A percentile compares a stretch with the other conserved stretches of the same genome.
phyloP scores from a whole-genome alignment of 2,797 vertebrate genomes.

The Cyclura pinguis region DNA sequence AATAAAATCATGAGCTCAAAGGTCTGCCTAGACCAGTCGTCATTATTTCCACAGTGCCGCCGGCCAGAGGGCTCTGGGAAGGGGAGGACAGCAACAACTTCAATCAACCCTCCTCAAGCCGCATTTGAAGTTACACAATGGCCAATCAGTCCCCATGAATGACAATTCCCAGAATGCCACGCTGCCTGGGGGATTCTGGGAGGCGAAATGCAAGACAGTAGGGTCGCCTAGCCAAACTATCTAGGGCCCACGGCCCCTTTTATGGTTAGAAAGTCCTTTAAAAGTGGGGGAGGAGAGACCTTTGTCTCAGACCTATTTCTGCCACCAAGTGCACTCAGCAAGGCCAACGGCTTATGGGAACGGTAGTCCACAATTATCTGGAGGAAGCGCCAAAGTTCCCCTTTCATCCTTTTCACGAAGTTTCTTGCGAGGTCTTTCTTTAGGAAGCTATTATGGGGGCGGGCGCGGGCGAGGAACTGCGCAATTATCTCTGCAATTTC shows the following conservation, averaged over 20 bases:
- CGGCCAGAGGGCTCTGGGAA: neutral
- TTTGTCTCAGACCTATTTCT: too few relatives aligned
- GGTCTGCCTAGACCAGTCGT: neutral
- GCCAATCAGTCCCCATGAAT: too few relatives aligned
- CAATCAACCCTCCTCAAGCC: neutral
- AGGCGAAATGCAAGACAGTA: too few relatives aligned
- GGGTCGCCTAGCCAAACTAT: too few relatives aligned
- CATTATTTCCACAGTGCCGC: neutral
- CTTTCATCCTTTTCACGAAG: too few relatives aligned
- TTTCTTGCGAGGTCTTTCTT: neutral
- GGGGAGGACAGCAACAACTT: neutral
- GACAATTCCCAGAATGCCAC: too few relatives aligned
- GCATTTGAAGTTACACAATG: neutral
- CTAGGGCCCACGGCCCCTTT: too few relatives aligned
- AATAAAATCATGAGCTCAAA: neutral
- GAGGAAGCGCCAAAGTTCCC: neutral
- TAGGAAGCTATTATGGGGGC: neutral
- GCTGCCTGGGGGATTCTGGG: too few relatives aligned
- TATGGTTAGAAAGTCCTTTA: too few relatives aligned
- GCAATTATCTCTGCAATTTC: too few relatives aligned
- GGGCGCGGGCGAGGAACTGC: neutral
- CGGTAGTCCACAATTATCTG: neutral
- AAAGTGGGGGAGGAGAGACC: too few relatives aligned
- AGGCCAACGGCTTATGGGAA: neutral
- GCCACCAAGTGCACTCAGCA: neutral